phyloP scores from a whole-genome alignment of 2,113 vertebrate species.

The Lucifuga dentata region DNA sequence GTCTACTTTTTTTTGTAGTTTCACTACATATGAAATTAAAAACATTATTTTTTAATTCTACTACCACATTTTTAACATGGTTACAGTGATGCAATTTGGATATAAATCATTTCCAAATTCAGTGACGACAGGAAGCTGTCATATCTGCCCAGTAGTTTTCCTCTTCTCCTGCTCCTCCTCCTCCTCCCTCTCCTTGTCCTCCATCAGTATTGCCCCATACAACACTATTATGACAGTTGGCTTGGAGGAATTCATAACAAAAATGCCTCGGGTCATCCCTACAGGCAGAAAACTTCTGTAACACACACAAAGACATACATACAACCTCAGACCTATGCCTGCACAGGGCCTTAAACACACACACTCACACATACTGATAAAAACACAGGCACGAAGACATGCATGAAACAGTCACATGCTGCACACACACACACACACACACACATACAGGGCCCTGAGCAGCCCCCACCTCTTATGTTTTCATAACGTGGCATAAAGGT shows the following conservation, averaged over 20 bases:
- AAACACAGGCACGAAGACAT: conserved; percentile 17
- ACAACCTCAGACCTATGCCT: conserved; percentile 16
- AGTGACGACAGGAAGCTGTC: conserved; percentile 6
- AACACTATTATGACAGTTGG: conserved; percentile 76
- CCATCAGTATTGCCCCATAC: conserved; percentile 5
- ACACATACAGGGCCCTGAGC: neutral
- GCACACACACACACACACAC: conserved; percentile 23
- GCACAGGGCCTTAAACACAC: conserved; percentile 2
- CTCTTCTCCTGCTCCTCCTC: conserved; percentile 24
- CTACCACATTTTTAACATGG: no score
- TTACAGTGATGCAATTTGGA: neutral
- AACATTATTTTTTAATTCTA: no score
- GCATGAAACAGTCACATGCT: conserved; percentile 29
- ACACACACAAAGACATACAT: conserved; percentile 29
- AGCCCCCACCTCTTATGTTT: conserved; percentile 63
- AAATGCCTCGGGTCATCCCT: conserved; percentile 57
- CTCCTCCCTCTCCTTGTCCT: conserved; percentile 15
- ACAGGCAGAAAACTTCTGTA: conserved; percentile 25
- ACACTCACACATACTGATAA: neutral
- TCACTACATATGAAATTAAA: no score
- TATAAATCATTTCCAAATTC: conserved; percentile 21
- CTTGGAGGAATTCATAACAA: conserved; percentile 79
- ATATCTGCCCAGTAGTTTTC: conserved; percentile 34
- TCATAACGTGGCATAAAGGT: conserved; percentile 72
- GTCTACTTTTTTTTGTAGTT: no score